Evolutionary conservation across 1,140 invertebrate genomes (phyloP), one percentile per base, ranked within the genome.

Genomic region (Halesus radiatus): DNA sequence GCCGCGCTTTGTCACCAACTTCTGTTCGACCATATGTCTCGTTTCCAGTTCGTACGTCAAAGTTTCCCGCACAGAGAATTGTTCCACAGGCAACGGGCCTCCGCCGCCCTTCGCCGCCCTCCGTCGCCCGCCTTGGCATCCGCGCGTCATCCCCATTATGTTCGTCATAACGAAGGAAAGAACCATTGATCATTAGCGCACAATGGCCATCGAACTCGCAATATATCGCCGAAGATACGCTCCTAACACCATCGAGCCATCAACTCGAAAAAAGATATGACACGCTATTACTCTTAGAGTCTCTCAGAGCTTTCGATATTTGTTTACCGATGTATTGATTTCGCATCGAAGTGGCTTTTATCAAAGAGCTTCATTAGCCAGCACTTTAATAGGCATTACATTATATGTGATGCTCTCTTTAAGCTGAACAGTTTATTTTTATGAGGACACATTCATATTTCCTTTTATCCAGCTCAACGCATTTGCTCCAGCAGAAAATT

Each of bases 181-280:
- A 75, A 75, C 72, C 54, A 75, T 58, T 75, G 72, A 75, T 75
- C 53, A 75, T 75, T 75, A 75, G 52, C 37, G 26, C 53, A 75
- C 72, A 75, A 75, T 75, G 53, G 72, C 53, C 45, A 20, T 58
- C 52, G 52, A 52, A 53, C 20, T 53, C 53, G 54, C 54, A 75
- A 75, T 75, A 75, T 75, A 75, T 75, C 52, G 53, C 23, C 15
- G 15, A 53, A 56, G 72, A 75, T 75, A 54, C 22, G 52, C 37
- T 66, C 6, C 37, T 26, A 26, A 29, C 23, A 32, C 62, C 13
- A 16, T 64, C 15, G 32, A 23, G 6, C 32, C 32, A 7, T 13
- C 37, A 45, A 45, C 16, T 13, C 26, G 62, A 66, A 66, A 32
- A 66, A 66, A 66, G 26, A 66, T 32, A 66, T 32, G 10, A 66